phyloP scores from a whole-genome alignment of 92 coral and sea anemone genomes.

The Umimayanthus chanpuru region DNA sequence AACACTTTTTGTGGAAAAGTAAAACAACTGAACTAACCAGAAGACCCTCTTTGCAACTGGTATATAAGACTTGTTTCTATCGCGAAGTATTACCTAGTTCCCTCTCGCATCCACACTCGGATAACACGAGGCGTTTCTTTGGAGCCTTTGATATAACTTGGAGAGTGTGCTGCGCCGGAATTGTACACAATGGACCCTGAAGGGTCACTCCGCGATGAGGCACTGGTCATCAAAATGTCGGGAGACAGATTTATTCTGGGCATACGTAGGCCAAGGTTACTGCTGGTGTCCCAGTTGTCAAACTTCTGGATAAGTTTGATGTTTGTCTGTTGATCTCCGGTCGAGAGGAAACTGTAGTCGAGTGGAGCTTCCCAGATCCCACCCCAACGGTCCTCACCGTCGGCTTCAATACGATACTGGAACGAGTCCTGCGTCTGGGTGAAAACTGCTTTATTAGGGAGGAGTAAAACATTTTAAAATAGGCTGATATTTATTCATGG shows the following conservation, averaged over 20 bases:
- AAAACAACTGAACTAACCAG: background rate
- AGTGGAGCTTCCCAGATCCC: slow-evolving; percentile 7
- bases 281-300: background rate
- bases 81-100: slow-evolving; percentile 40
- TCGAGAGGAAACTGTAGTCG: background rate
- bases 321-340: slow-evolving; percentile 37
- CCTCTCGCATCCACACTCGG: slow-evolving; percentile 57
- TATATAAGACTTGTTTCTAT: background rate
- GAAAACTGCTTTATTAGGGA: background rate
- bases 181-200: slow-evolving; percentile 51
- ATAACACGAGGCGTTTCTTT: slow-evolving; percentile 46
- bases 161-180: background rate
- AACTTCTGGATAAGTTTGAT: slow-evolving; percentile 42
- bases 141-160: slow-evolving; percentile 34
- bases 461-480: too few relatives aligned
- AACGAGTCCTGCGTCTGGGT: background rate
- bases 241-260: slow-evolving; percentile 45
- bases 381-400: background rate
- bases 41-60: too few relatives aligned
- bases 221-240: slow-evolving; percentile 30
- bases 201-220: slow-evolving; percentile 34
- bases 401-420: slow-evolving; percentile 8
- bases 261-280: slow-evolving; percentile 40
- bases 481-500: background rate
- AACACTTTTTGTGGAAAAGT: background rate